phyloP scores from a whole-genome alignment of 2,113 vertebrate genomes.

The Vanacampus margaritifer region DNA sequence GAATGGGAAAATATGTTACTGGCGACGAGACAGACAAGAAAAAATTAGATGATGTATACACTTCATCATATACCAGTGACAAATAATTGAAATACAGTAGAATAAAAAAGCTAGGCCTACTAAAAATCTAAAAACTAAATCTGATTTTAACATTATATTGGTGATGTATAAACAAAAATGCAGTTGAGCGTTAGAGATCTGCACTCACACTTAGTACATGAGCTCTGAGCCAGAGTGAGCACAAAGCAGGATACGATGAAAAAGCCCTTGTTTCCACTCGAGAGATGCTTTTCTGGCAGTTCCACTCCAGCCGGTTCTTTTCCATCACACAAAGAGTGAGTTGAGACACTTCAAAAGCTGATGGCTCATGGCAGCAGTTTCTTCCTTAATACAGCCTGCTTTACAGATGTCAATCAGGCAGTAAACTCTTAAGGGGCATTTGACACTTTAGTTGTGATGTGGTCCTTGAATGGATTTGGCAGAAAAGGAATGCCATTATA shows the following conservation, averaged over 20 bases:
- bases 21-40: background rate
- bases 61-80: background rate
- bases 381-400: background rate
- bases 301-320: conserved; percentile 15
- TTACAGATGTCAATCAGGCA: background rate
- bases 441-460: background rate
- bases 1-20: conserved; percentile 26
- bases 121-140: background rate
- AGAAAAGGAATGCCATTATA: background rate
- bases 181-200: background rate
- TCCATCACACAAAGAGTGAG: conserved; percentile 25
- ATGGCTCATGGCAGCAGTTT: background rate
- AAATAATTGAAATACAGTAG: background rate
- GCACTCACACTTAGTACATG: background rate
- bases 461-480: background rate
- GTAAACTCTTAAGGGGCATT: background rate
- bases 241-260: conserved; percentile 28
- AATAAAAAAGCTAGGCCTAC: too few species aligned
- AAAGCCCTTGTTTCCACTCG: conserved; percentile 26
- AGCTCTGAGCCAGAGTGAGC: conserved; percentile 14
- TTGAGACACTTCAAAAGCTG: conserved; percentile 15
- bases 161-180: background rate
- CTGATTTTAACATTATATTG: background rate
- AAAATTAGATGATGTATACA: background rate
- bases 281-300: conserved; percentile 24